Conservation (phyloP, 2,113 vertebrate genomes). For the Egretta garzetta region DNA sequence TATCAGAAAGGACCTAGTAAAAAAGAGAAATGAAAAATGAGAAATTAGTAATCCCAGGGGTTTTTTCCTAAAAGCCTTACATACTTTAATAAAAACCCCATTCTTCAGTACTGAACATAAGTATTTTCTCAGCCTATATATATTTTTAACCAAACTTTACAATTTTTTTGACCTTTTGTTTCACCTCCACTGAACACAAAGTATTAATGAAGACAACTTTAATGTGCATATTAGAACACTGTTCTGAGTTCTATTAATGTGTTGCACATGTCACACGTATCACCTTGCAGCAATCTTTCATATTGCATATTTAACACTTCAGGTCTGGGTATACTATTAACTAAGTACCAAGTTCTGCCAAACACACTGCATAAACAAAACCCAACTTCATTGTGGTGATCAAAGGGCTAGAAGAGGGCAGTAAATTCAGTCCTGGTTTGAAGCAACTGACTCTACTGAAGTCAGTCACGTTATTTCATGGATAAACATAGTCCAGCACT, state of each 20-base stretch:
- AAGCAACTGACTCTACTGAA: neutral
- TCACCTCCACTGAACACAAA: neutral
- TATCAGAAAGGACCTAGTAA: constrained; percentile 50
- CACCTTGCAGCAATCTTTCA: neutral
- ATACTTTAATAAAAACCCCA: neutral
- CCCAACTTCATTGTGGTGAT: neutral
- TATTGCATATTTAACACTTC: neutral
- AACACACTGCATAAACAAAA: neutral
- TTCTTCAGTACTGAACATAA: accelerated
- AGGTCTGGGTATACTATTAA: neutral
- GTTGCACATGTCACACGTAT: neutral
- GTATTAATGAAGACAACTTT: neutral
- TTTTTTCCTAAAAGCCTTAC: neutral
- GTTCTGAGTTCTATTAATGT: neutral
- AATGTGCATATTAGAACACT: neutral
- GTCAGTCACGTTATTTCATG: neutral
- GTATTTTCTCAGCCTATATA: neutral
- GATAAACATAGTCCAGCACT: neutral
- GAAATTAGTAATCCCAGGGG: neutral
- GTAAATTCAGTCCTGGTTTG: neutral
- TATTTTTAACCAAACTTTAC: neutral
- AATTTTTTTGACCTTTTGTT: neutral
- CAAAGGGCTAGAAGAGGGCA: neutral
- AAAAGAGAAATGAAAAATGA: neutral
- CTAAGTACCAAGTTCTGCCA: neutral